phyloP scores from a whole-genome alignment of 2,888 invertebrate species.

The Aleiodes alternator region DNA sequence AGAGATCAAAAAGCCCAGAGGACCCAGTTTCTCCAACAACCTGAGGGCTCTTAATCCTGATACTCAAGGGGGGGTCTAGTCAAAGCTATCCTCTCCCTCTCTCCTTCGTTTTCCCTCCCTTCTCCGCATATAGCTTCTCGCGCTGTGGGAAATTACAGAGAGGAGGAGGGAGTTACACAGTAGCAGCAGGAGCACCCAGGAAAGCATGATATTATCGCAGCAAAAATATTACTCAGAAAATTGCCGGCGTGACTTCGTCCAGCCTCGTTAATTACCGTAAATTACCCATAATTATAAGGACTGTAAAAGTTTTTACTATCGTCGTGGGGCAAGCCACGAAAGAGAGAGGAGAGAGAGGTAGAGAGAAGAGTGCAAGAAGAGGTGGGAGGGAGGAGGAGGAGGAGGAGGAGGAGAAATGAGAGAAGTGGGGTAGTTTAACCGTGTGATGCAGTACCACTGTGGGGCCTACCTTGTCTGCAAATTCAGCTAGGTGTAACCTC shows the following conservation, averaged over 20 bases:
- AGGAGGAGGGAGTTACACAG: conserved; percentile 24
- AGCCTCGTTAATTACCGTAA: conserved; percentile 75
- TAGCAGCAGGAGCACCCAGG: conserved; percentile 53
- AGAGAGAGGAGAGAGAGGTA: conserved; percentile 41
- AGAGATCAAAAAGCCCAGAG: conserved; percentile 41
- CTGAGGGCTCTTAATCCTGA: conserved; percentile 46
- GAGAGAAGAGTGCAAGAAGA: conserved; percentile 38
- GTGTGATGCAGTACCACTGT: conserved; percentile 72
- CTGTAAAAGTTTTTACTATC: conserved; percentile 76
- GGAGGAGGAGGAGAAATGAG: conserved; percentile 44
- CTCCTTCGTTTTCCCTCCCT: not conserved
- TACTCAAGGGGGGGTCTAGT: conserved; percentile 32
- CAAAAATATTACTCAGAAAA: conserved; percentile 75
- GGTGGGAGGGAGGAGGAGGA: not conserved
- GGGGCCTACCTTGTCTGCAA: conserved; percentile 70
- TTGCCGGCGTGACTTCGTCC: conserved; percentile 74
- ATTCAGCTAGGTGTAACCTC: conserved; percentile 69
- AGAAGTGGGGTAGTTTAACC: conserved; percentile 41
- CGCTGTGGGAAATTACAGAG: conserved; percentile 11
- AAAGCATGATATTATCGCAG: conserved; percentile 73
- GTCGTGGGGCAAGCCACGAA: conserved; percentile 71
- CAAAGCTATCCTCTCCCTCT: not conserved
- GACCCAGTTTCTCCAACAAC: conserved; percentile 28
- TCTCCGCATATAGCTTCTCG: not conserved
- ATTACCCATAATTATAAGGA: conserved; percentile 76